phyloP scores from a whole-genome alignment of 2,888 invertebrate species.

The Pinctada fucata region DNA sequence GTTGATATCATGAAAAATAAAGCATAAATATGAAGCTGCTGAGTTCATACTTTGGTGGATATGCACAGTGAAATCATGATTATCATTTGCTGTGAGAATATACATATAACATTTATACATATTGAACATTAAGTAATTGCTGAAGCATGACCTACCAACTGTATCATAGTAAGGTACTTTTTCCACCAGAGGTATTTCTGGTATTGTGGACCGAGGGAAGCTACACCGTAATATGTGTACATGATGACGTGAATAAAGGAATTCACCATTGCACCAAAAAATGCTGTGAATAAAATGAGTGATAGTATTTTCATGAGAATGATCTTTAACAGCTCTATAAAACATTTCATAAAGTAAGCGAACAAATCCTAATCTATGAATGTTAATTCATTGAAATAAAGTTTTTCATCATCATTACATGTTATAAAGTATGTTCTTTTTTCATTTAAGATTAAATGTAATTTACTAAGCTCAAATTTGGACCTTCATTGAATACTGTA shows the following conservation, averaged over 20 bases:
- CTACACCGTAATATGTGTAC: constrained; percentile 76
- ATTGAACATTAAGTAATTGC: no score
- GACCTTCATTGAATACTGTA: no score
- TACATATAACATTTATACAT: no score
- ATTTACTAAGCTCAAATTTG: no score
- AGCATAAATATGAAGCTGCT: constrained; percentile 4
- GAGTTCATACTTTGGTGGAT: neutral
- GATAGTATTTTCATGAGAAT: constrained; percentile 15
- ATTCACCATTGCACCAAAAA: constrained; percentile 77
- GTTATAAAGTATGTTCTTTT: no score
- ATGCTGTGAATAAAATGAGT: constrained; percentile 62
- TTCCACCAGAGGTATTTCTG: constrained; percentile 78
- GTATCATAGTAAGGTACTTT: constrained; percentile 75
- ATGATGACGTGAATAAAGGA: constrained; percentile 76
- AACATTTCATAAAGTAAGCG: neutral
- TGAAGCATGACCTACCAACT: constrained; percentile 66
- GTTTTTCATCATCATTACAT: no score
- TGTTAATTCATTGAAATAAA: no score
- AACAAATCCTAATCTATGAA: no score
- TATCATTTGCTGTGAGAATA: no score
- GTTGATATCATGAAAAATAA: no score
- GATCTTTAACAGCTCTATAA: neutral
- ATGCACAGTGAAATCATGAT: neutral
- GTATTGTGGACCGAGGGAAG: constrained; percentile 74
- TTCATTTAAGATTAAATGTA: no score